These are phyloP conservation scores for Xanthorhoe spadicearia DNA, from an alignment of 2,888 invertebrate species.

Conservation along the genomic window DNA sequence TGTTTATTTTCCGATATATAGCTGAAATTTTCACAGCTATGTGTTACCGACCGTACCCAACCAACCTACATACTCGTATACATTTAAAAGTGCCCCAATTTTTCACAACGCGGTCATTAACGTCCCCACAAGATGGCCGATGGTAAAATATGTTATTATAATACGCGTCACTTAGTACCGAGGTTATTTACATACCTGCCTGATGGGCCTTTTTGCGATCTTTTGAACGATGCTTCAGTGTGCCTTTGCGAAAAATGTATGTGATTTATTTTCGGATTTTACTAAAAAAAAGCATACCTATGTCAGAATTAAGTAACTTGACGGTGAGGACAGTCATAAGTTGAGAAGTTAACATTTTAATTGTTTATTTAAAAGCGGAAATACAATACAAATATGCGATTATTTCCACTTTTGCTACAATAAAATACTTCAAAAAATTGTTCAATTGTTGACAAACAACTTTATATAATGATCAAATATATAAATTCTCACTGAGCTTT, in stretches of 20 bases:
- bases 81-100: slow-evolving; percentile 49
- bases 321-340: too few relatives aligned
- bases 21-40: neutral
- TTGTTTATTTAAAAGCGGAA: too few relatives aligned
- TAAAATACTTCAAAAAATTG: too few relatives aligned
- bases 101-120: slow-evolving; percentile 67
- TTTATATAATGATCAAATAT: too few relatives aligned
- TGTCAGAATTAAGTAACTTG: too few relatives aligned
- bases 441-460: too few relatives aligned
- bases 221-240: slow-evolving; percentile 25
- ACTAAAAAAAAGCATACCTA: neutral
- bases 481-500: too few relatives aligned
- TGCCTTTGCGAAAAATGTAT: slow-evolving; percentile 12
- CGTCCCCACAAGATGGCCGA: slow-evolving; percentile 67
- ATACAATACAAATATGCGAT: too few relatives aligned
- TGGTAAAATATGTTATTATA: slow-evolving; percentile 70
- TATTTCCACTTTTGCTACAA: too few relatives aligned
- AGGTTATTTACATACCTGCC: slow-evolving; percentile 40
- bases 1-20: neutral
- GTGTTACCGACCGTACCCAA: neutral
- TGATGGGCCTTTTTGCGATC: slow-evolving; percentile 31
- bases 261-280: slow-evolving; percentile 15
- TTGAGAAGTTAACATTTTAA: too few relatives aligned
- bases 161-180: slow-evolving; percentile 56
- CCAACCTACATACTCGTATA: neutral